These are phyloP conservation scores for Bombus breviceps DNA, from an alignment of 1,140 invertebrate genomes.

Conservation along the genomic window DNA sequence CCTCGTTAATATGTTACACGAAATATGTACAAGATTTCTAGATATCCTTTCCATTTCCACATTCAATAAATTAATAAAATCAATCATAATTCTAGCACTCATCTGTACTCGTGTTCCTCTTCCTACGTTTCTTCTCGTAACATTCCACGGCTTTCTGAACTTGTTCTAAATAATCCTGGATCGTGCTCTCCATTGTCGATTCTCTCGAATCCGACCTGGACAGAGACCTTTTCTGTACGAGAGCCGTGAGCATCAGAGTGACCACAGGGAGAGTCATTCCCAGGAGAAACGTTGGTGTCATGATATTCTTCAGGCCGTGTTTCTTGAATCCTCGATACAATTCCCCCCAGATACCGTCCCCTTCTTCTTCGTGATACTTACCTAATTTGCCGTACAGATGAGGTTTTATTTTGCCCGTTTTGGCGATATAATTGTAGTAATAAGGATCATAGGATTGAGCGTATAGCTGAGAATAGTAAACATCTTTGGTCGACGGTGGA, in stretches of 20 bases:
- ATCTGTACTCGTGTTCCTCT: conserved; percentile 33
- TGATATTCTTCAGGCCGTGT: conserved; percentile 79
- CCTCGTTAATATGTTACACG: conserved; percentile 16
- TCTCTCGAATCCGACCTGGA: conserved; percentile 67
- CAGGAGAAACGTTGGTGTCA: conserved; percentile 78
- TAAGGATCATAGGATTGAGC: conserved; percentile 79
- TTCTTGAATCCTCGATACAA: conserved; percentile 76
- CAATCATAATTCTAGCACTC: conserved; percentile 42
- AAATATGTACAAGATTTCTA: conserved; percentile 11
- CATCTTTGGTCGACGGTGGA: conserved; percentile 68
- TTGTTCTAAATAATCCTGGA: conserved; percentile 71
- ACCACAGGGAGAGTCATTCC: conserved; percentile 79
- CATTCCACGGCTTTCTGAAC: conserved; percentile 72
- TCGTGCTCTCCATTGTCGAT: conserved; percentile 62
- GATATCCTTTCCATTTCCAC: background rate
- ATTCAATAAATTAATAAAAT: conserved; percentile 5
- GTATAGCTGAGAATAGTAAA: conserved; percentile 78
- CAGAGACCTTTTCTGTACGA: conserved; percentile 75
- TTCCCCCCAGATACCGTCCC: conserved; percentile 74
- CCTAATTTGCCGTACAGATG: conserved; percentile 76
- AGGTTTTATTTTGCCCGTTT: conserved; percentile 79
- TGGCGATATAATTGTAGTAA: conserved; percentile 79
- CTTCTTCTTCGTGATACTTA: conserved; percentile 57
- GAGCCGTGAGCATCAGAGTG: conserved; percentile 77
- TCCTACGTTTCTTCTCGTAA: conserved; percentile 61